Evolutionary conservation across 2,113 vertebrate genomes (phyloP).

Genomic region (Platycercus adscitus): DNA sequence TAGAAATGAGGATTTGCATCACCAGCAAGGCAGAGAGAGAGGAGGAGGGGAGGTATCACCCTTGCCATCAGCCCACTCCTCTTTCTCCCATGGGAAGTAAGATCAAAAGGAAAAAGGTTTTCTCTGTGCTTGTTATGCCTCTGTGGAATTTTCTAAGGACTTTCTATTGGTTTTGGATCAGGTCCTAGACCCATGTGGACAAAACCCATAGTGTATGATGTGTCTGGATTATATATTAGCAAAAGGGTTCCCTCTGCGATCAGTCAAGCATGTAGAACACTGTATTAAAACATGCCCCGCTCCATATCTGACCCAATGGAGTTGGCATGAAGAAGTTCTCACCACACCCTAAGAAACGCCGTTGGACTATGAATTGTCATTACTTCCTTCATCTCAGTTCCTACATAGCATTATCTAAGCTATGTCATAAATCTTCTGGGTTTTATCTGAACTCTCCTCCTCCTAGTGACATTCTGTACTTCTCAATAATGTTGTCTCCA

Average conservation of each 20-base stretch:
- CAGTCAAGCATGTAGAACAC: background rate
- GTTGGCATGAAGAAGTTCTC: constrained; percentile 9
- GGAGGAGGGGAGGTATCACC: background rate
- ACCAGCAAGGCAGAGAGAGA: background rate
- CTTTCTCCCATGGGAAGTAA: background rate
- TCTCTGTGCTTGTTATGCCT: background rate
- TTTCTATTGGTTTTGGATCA: constrained; percentile 45
- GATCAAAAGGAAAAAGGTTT: background rate
- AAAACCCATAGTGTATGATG: background rate
- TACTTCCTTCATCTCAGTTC: background rate
- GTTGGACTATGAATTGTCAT: background rate
- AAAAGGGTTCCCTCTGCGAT: background rate
- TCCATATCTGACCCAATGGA: background rate
- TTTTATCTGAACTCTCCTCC: constrained; percentile 48
- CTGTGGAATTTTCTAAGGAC: background rate
- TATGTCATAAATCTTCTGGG: constrained; percentile 57
- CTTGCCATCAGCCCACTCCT: background rate
- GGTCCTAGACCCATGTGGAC: background rate
- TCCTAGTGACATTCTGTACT: constrained; percentile 41
- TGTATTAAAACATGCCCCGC: background rate
- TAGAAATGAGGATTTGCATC: background rate
- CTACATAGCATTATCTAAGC: constrained; percentile 47
- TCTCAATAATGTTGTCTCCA: constrained; percentile 51
- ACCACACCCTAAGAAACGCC: background rate
- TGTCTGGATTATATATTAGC: constrained; percentile 7